Conservation (phyloP, 2,888 invertebrate genomes). For the Scrobipalpa atriplicella region DNA sequence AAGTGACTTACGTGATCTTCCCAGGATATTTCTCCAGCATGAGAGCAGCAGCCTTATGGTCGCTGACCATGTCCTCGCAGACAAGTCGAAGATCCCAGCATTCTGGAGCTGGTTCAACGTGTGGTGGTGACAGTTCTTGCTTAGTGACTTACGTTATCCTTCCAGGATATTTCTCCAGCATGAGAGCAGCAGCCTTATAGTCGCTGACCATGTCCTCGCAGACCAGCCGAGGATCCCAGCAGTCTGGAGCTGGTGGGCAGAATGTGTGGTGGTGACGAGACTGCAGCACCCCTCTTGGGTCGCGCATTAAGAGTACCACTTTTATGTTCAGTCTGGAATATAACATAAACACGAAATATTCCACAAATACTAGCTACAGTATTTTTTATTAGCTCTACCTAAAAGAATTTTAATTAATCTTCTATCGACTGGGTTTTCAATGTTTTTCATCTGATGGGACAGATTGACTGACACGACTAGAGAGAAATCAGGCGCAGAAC, state of each 20-base stretch:
- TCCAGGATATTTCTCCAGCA: slow-evolving; percentile 86
- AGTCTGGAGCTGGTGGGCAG: slow-evolving; percentile 90
- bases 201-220: slow-evolving; percentile 93
- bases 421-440: too few species aligned
- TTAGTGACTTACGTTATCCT: slow-evolving; percentile 85
- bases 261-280: slow-evolving; percentile 91
- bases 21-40: slow-evolving; percentile 82
- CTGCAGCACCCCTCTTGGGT: slow-evolving; percentile 94
- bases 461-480: too few species aligned
- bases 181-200: slow-evolving; percentile 87
- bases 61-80: slow-evolving; percentile 92
- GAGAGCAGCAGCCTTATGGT: slow-evolving; percentile 88
- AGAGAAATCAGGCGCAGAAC: too few species aligned
- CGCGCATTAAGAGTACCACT: slow-evolving; percentile 90
- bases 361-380: not conserved
- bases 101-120: slow-evolving; percentile 88
- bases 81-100: slow-evolving; percentile 90
- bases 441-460: too few species aligned
- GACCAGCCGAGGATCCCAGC: slow-evolving; percentile 88
- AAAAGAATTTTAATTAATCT: too few species aligned
- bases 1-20: slow-evolving; percentile 24
- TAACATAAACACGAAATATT: slow-evolving; percentile 34
- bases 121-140: slow-evolving; percentile 89
- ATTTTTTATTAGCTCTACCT: too few species aligned
- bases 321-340: slow-evolving; percentile 86